A percentile compares a stretch with the other conserved stretches of the same genome.
Evolutionary conservation across 2,113 vertebrate species (phyloP).

Genomic region (Notarius lentiginosus): DNA sequence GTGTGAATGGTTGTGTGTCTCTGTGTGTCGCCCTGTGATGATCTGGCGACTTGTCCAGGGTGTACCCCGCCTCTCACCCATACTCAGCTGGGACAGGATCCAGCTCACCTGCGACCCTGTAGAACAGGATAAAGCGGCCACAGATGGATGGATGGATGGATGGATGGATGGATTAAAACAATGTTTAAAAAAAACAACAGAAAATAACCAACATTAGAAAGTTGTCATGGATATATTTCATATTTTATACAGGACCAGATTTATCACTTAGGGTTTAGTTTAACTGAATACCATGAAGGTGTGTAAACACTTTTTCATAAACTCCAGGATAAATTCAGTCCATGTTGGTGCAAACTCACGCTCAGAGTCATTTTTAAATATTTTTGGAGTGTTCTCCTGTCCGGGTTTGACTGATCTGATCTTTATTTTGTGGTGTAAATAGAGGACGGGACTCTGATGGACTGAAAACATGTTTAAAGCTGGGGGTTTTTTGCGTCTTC

Average conservation of each 20-base stretch:
- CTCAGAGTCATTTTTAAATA: slow-evolving; percentile 7
- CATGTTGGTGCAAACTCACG: slow-evolving; percentile 5
- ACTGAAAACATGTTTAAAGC: slow-evolving; percentile 43
- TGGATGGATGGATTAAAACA: not conserved
- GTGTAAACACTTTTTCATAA: not conserved
- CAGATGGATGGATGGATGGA: too few relatives aligned
- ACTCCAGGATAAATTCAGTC: not conserved
- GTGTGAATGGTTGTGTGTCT: too few relatives aligned
- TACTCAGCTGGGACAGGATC: too few relatives aligned
- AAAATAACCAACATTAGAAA: not conserved
- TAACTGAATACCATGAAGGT: not conserved
- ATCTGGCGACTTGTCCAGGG: too few relatives aligned
- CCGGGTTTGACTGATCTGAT: slow-evolving; percentile 54
- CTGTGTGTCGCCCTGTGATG: too few relatives aligned
- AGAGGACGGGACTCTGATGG: slow-evolving; percentile 55
- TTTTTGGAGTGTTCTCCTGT: slow-evolving; percentile 54
- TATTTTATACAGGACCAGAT: not conserved
- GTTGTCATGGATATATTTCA: not conserved
- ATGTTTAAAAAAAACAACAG: not conserved
- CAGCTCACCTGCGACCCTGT: too few relatives aligned
- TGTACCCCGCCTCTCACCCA: too few relatives aligned
- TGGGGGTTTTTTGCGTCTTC: slow-evolving; percentile 51
- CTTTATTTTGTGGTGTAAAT: slow-evolving; percentile 58
- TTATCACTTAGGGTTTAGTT: not conserved
- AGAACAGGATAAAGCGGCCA: too few relatives aligned